Conservation (phyloP, 2,113 vertebrate genomes). For the Mesitornis unicolor region DNA sequence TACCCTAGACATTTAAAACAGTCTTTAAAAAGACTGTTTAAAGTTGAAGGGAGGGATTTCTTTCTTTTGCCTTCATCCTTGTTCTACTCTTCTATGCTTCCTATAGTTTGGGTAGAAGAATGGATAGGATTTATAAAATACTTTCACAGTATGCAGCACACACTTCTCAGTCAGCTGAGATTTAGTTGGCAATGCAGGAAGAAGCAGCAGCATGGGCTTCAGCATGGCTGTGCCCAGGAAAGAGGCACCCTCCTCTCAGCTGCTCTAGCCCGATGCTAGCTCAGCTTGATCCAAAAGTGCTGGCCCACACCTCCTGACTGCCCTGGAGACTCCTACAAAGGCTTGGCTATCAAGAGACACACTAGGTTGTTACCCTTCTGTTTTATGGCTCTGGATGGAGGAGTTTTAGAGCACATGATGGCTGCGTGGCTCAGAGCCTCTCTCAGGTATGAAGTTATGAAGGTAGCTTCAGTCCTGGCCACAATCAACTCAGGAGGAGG, state of each 20-base stretch:
- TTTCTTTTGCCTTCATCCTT: background rate
- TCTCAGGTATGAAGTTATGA: background rate
- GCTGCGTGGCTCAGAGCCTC: background rate
- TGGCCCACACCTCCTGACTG: background rate
- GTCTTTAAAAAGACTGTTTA: background rate
- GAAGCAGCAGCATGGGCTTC: background rate
- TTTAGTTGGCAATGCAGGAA: background rate
- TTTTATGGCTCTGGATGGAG: background rate
- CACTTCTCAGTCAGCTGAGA: background rate
- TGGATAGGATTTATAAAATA: background rate
- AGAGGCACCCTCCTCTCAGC: fast-evolving
- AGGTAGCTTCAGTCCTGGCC: background rate
- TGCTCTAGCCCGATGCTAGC: background rate
- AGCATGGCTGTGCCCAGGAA: background rate
- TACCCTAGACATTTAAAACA: background rate
- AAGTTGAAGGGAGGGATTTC: background rate
- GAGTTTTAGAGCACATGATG: background rate
- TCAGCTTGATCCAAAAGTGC: background rate
- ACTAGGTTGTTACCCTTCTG: background rate
- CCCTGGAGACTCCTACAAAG: background rate
- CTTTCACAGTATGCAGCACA: background rate
- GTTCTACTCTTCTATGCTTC: background rate
- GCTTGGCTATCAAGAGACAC: background rate
- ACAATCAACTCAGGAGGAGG: background rate
- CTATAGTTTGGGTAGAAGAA: background rate